Base-by-base conservation (phyloP, 2,797 vertebrate species). In the Carduelis carduelis region DNA sequence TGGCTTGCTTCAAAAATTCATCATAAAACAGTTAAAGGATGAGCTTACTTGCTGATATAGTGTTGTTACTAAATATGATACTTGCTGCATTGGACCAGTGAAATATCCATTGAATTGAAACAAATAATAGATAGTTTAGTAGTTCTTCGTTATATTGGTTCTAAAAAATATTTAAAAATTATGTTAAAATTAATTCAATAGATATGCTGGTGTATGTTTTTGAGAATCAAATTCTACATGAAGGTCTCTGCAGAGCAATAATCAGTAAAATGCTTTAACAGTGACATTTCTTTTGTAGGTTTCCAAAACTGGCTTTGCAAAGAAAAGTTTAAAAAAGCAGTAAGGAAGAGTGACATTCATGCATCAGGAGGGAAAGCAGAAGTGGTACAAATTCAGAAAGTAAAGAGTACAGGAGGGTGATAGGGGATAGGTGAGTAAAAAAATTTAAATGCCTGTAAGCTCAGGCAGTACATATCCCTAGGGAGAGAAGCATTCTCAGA, bases 371-470 rank as follows among this genome's bases (percentile, higher is more conserved):
- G 8, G 19, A 89, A 72, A 75, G 21, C 7, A 41, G 9, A 82
- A 75, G 23, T 11, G 12, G 18, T 39, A 69, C 5, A 55, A 69
- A 83, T 57, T 76, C 24, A 49, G 63, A 87, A 57, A 20, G 3
- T 16, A 78, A 32, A 21, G 70, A 30, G 23, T 11, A 7, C 0
- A 0, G 4, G 26, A 78, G 22, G 26, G 9, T 37, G 41, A 78
- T n/a, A 55, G 8, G 6, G 19, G 12, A 7, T 30, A 60, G 8
- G 8, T 2, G 2, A 26, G 7, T 34, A 63, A 39, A 72, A 72
- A 76, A 76, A 28, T 0, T 3, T 28, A n/a, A 64, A 3, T 26
- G 30, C 3, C 21, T 9, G 1, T 68, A 76, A 65, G 17, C 37
- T 91, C 41, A 39, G 5, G 15, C 14, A 55, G 11, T 9, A 26